Evolutionary conservation across 2,888 invertebrate genomes (phyloP), one percentile per base, ranked within the genome.

Genomic region (Criorhina ranunculi): DNA sequence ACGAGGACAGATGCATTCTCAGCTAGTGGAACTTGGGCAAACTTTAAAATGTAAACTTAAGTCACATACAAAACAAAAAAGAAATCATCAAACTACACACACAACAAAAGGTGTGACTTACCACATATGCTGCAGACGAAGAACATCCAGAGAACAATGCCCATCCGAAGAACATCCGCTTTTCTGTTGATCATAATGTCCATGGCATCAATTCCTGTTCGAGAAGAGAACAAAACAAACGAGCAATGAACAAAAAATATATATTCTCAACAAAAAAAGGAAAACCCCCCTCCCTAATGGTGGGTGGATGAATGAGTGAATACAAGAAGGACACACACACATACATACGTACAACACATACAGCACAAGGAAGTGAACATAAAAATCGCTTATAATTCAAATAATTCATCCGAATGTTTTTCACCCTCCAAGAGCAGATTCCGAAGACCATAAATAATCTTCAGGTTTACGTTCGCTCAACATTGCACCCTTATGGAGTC

Each of bases 181-280:
- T 85, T 85, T 80, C 75, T 79, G 85, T 85, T 85, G 59, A 85
- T 85, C 85, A 85, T 85, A 85, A 85, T 80, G 75, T 85, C 80
- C 85, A 85, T 85, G 80, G 80, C 85, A 85, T 85, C 85, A 85
- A 85, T 85, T 85, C 75, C 80, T 80, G 85, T 75, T 79, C 73
- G 37, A 35, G 17, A 40, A 64, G 46, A 75, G 35, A 53, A 60
- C 60, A 46, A 62, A 75, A 69, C 67, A 67, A 51, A 80, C 7
- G 51, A 64, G 49, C 55, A 83, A 75, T 46, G 75, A 44, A 49
- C 17, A 44, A 42, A 62, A 19, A 42, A 44, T 8, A 46, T 4
- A 69, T 60, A 53, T 37, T 51, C n/a, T 24, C 42, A 59, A 55
- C 37, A 77, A 59, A 49, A 57, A 77, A n/a, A n/a, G n/a, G n/a